phyloP scores from a whole-genome alignment of 2,797 vertebrate genomes.

The Phalanger gymnotis region DNA sequence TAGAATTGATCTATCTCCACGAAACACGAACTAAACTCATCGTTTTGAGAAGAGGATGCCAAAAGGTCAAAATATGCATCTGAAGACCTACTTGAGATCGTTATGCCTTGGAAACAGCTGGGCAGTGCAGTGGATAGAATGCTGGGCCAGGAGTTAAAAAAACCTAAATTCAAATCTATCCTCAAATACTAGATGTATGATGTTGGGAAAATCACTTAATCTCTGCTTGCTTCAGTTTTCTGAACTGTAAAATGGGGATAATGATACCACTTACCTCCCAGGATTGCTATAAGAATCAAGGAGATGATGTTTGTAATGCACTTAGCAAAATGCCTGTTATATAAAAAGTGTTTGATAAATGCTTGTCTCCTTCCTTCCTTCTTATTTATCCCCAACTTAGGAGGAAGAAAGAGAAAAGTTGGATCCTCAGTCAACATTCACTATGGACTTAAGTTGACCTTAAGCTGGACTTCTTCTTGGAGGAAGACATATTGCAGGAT shows the following conservation, averaged over 20 bases:
- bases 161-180: neutral
- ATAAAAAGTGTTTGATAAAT: neutral
- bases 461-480: neutral
- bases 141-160: neutral
- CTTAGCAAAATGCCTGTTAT: neutral
- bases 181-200: neutral
- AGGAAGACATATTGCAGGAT: neutral
- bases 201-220: neutral
- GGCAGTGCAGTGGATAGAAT: neutral
- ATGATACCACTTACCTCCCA: neutral
- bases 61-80: no score
- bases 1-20: no score
- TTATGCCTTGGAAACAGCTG: neutral
- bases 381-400: neutral
- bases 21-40: no score
- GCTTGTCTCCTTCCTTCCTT: neutral
- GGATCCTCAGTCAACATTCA: neutral
- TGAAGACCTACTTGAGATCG: no score
- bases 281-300: neutral
- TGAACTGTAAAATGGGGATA: neutral
- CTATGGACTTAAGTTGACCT: neutral
- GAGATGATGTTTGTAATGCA: neutral
- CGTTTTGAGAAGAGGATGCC: no score
- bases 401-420: neutral
- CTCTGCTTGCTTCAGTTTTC: neutral